These are phyloP conservation scores for Argyresthia goedartella DNA, from an alignment of 2,888 invertebrate species.

Conservation along the genomic window DNA sequence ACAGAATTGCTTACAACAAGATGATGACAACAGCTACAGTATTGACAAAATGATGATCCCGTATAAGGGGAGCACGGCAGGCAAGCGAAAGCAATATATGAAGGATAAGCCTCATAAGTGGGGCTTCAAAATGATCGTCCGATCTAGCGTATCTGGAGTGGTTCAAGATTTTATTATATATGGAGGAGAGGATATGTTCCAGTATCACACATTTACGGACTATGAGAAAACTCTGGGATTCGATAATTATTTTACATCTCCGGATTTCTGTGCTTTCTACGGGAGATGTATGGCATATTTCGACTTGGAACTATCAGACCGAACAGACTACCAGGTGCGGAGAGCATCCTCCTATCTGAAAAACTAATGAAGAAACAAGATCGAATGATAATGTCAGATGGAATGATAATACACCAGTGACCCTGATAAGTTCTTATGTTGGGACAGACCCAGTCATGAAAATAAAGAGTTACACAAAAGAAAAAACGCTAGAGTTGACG, in stretches of 20 bases:
- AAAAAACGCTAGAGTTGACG: constrained; percentile 10
- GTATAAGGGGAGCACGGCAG: constrained; percentile 5
- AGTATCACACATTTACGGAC: constrained; percentile 10
- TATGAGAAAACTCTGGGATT: constrained; percentile 14
- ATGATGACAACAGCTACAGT: constrained; percentile 3
- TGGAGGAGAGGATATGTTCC: constrained; percentile 18
- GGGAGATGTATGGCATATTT: constrained; percentile 3
- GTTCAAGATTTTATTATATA: constrained; percentile 4
- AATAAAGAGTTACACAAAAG: constrained; percentile 13
- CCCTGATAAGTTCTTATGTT: constrained; percentile 14
- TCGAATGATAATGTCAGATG: constrained; percentile 7
- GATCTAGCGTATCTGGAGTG: constrained; percentile 27
- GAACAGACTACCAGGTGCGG: constrained; percentile 3
- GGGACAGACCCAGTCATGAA: constrained; percentile 11
- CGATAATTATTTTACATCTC: constrained; percentile 4
- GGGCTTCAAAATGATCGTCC: constrained; percentile 29
- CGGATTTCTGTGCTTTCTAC: neutral
- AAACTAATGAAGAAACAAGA: neutral
- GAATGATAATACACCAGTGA: constrained; percentile 17
- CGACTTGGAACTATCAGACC: constrained; percentile 2
- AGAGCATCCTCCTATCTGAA: neutral
- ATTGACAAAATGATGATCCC: constrained; percentile 6
- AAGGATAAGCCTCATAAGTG: constrained; percentile 29
- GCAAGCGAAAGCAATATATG: constrained; percentile 24
- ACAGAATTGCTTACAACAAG: constrained; percentile 1